A percentile compares a stretch with the other conserved stretches of the same genome.
phyloP scores from a whole-genome alignment of 2,888 invertebrate genomes.

The Drosophila helvetica region DNA sequence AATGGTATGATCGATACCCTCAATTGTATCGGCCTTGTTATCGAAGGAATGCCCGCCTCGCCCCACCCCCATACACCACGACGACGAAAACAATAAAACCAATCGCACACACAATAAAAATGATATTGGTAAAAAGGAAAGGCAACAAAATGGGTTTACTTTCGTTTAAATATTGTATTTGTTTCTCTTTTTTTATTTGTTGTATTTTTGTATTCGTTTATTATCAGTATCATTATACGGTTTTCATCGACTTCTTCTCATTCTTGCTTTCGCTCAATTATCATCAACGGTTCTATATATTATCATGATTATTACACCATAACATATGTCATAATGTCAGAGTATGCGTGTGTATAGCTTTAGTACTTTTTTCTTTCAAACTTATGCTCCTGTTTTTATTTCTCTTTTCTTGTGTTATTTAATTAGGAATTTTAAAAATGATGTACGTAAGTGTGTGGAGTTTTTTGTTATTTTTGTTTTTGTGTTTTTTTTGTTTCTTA shows the following conservation, averaged over 20 bases:
- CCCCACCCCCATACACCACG: slow-evolving; percentile 8
- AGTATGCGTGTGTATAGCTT: slow-evolving; percentile 25
- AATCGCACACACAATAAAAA: slow-evolving; percentile 37
- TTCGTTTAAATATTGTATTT: slow-evolving; percentile 62
- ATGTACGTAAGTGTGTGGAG: slow-evolving; percentile 33
- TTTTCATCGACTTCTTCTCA: slow-evolving; percentile 52
- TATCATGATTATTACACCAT: slow-evolving; percentile 49
- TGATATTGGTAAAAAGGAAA: slow-evolving; percentile 20
- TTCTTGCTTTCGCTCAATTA: slow-evolving; percentile 47
- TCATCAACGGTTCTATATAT: slow-evolving; percentile 47
- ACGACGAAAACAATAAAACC: slow-evolving; percentile 4
- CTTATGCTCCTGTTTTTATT: neutral
- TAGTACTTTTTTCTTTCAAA: neutral
- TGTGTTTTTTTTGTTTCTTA: slow-evolving; percentile 13
- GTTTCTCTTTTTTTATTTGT: slow-evolving; percentile 62
- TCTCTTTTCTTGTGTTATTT: slow-evolving; percentile 15
- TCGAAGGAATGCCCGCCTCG: slow-evolving; percentile 7
- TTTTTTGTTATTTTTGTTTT: slow-evolving; percentile 22
- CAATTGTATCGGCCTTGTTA: neutral
- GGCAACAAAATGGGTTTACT: slow-evolving; percentile 47
- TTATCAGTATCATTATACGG: slow-evolving; percentile 39
- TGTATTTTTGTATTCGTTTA: slow-evolving; percentile 58
- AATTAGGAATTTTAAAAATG: slow-evolving; percentile 40
- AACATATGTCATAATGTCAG: slow-evolving; percentile 46
- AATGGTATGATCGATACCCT: slow-evolving; percentile 4